phyloP scores from a whole-genome alignment of 2,888 invertebrate species.

The Phorcus lineatus region DNA sequence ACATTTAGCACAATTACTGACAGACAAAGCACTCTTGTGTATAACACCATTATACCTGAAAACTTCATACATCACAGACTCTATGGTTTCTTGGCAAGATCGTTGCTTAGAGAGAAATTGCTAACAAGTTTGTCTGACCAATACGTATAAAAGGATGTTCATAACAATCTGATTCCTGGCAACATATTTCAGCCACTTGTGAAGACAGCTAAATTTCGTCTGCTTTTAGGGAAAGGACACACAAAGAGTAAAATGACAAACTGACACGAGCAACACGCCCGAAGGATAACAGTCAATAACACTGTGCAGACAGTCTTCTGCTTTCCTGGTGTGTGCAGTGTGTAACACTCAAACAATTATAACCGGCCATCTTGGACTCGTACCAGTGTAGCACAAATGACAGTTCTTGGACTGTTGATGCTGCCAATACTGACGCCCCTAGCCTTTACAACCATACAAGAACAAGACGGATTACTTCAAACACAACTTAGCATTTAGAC shows the following conservation, averaged over 20 bases:
- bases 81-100: constrained; percentile 5
- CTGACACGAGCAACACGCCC: too few species aligned
- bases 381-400: background rate
- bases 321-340: background rate
- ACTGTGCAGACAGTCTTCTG: background rate
- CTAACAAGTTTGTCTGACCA: background rate
- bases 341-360: constrained; percentile 3
- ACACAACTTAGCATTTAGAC: constrained; percentile 14
- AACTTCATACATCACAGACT: background rate
- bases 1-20: too few species aligned
- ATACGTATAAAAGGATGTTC: background rate
- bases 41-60: too few species aligned
- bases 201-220: too few species aligned
- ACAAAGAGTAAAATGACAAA: too few species aligned
- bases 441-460: background rate
- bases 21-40: too few species aligned
- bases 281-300: too few species aligned
- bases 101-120: background rate
- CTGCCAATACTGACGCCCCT: background rate
- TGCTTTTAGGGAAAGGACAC: too few species aligned
- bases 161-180: background rate
- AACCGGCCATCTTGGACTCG: background rate
- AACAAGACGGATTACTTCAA: constrained; percentile 14
- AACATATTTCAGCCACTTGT: constrained; percentile 5
- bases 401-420: too few species aligned